Evolutionary conservation across 2,113 vertebrate genomes (phyloP), one percentile per base, ranked within the genome.

Genomic region (Actenoides lindsayi): DNA sequence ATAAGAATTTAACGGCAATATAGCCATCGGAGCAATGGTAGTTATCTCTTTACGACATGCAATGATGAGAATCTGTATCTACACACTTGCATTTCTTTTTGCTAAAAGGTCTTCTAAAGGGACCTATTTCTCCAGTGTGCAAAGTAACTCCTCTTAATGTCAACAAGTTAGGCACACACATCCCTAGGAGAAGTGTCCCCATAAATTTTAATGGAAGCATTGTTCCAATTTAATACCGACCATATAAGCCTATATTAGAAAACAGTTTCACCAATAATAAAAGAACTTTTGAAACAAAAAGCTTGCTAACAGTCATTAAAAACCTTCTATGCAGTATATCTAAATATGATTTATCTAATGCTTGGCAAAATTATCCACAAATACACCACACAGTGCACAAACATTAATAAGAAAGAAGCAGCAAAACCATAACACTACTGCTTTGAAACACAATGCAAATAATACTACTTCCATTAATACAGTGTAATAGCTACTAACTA

Each of bases 381-480:
- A 96, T 57, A 77, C 90, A 95, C 70, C 44, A 89, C 87, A 91
- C 54, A 84, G 48, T 75, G 54, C 95, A 97, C 95, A 89, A 95
- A 97, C 30, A 48, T 94, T 96, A 97, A 96, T 77, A 97, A 95
- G 96, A 85, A 96, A 86, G 78, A 91, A 73, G 62, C 87, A 70
- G 85, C 64, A 97, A 96, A 90, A 71, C 89, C 18, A 35, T 63
- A 97, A 96, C 82, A 88, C 65, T 96, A 95, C 81, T 92, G 96
- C 93, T 94, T 97, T 94, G 96, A 94, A 95, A 96, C 5, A n/a
- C 79, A 93, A 78, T 88, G 82, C 85, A 97, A 96, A 96, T 97
- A 96, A 92, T 75, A 96, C 90, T 96, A 95, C 48, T 95, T 95
- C 70, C 77, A 96, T 94, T 96, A 97, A 97, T 73, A 94, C 83